A percentile compares a stretch with the other conserved stretches of the same genome.
Conservation (phyloP, 2,113 vertebrate species). For the Larimichthys polyactis region DNA sequence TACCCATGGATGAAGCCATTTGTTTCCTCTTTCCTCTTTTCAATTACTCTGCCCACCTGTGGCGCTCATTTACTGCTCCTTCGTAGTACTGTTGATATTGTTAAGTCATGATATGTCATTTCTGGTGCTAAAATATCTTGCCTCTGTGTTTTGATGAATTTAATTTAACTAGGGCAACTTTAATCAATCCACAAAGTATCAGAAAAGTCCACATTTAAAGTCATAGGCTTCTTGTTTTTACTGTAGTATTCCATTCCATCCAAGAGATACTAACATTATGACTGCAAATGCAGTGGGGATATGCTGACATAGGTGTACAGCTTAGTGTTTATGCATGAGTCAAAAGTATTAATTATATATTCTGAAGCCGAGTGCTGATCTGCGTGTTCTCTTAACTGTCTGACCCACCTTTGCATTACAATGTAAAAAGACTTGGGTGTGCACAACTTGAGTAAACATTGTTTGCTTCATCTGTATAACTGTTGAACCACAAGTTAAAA, state of each 20-base stretch:
- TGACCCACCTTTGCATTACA: background rate
- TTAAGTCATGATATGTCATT: background rate
- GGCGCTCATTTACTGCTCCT: background rate
- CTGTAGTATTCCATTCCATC: background rate
- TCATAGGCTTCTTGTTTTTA: background rate
- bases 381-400: background rate
- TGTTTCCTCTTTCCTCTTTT: no score
- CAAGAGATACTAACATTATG: background rate
- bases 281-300: background rate
- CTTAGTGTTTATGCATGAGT: background rate
- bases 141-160: background rate
- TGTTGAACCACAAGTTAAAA: background rate
- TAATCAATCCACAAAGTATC: no score
- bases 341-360: background rate
- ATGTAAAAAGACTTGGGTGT: background rate
- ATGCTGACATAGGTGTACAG: no score
- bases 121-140: background rate
- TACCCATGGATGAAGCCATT: no score
- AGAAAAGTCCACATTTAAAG: background rate
- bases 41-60: background rate
- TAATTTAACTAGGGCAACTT: background rate
- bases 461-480: background rate
- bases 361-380: background rate
- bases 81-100: background rate
- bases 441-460: background rate